Percentiles rank a stretch among this genome's conserved stretches.
Conservation (phyloP, 2,888 invertebrate genomes). For the Pseudoips prasinana region DNA sequence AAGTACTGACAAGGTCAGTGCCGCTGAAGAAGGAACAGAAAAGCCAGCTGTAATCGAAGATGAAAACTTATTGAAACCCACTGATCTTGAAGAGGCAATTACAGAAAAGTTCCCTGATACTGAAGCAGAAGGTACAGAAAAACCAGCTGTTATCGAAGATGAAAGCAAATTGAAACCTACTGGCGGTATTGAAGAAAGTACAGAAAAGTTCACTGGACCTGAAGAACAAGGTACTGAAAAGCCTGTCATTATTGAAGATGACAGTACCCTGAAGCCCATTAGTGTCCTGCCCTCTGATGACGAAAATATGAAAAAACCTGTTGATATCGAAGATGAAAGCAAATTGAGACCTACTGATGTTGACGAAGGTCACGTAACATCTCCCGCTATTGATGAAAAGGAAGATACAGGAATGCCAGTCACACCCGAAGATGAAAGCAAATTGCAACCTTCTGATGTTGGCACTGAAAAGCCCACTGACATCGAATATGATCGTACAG, state of each 20-base stretch:
- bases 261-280: background rate
- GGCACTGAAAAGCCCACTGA: slow-evolving; percentile 6
- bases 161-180: background rate
- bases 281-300: slow-evolving; percentile 2
- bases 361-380: slow-evolving; percentile 9
- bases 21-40: background rate
- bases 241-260: slow-evolving; percentile 1
- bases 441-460: slow-evolving; percentile 3
- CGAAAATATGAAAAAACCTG: background rate
- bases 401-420: slow-evolving; percentile 1
- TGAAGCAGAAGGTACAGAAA: background rate
- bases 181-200: background rate
- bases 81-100: background rate
- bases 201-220: background rate
- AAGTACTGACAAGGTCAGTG: background rate
- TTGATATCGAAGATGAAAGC: slow-evolving; percentile 1
- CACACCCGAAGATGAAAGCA: slow-evolving; percentile 5
- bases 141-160: slow-evolving; percentile 1
- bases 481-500: too few species aligned
- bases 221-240: slow-evolving; percentile 1
- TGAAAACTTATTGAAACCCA: background rate
- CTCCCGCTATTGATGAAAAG: slow-evolving; percentile 6
- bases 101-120: background rate
- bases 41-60: slow-evolving; percentile 2
- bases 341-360: slow-evolving; percentile 2